Evolutionary conservation across 2,113 vertebrate genomes (phyloP), one percentile per base, ranked within the genome.

Genomic region (Heterochromis multidens): DNA sequence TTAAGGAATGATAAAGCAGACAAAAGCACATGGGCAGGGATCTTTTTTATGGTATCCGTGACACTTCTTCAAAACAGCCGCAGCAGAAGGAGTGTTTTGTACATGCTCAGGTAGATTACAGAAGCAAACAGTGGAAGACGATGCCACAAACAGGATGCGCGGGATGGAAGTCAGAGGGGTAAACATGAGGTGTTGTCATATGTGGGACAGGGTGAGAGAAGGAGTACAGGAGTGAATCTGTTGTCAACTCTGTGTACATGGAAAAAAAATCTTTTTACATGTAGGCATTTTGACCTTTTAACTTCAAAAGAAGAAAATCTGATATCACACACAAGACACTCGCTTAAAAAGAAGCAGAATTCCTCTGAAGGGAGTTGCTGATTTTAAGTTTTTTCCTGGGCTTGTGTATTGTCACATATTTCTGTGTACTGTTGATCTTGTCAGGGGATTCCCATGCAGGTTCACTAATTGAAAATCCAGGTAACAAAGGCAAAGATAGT

Each of bases 361-460:
- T 90, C 83, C 83, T 81, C 12, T 46, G 77, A 70, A 60, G 87
- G 76, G 78, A 88, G 80, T 88, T 84, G 87, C 60, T 92, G 91
- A 82, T 82, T 84, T 84, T 65, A 19, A 81, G 56, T 37, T 80
- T 54, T 84, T 87, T 85, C 78, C 56, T 31, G 31, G 13, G 27
- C n/a, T 43, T 58, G 76, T 84, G 81, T 84, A n/a, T 79, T 87
- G 85, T 85, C 62, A 82, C 74, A 82, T 89, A 56, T 82, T 86
- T 88, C 59, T 79, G 29, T 63, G 80, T 67, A 31, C 78, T 81
- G 56, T 33, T 87, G 70, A 33, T 83, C 84, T 90, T 63, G 79
- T 92, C 82, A 82, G 90, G 95, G 91, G 89, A 95, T 95, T 95
- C 95, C 94, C 93, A 91, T 94, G 91, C 80, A 87, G 94, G 93